phyloP scores from a whole-genome alignment of 64 coral and sea anemone genomes.

The Stichodactyla helianthus region DNA sequence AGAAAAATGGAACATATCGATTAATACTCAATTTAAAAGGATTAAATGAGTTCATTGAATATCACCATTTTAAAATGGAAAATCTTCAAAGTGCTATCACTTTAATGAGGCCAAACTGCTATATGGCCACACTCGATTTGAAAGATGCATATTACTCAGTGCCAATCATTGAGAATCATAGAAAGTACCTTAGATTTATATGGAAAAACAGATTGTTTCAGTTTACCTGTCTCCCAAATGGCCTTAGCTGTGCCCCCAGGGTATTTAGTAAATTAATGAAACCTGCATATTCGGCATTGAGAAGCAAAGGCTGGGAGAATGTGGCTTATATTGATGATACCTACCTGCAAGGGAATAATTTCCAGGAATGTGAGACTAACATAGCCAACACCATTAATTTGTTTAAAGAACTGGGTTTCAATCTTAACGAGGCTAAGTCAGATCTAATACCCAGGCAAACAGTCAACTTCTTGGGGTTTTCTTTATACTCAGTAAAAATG shows the following conservation, averaged over 20 bases:
- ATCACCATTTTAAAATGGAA: background rate
- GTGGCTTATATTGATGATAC: constrained; percentile 55
- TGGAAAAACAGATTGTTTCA: background rate
- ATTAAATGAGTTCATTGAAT: constrained; percentile 33
- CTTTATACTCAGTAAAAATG: constrained; percentile 28
- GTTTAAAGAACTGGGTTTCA: constrained; percentile 43
- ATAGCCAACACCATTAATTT: constrained; percentile 13
- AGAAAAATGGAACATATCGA: constrained; percentile 30
- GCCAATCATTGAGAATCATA: constrained; percentile 7
- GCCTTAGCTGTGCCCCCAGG: constrained; percentile 23
- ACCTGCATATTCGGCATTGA: constrained; percentile 35
- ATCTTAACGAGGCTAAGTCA: constrained; percentile 39
- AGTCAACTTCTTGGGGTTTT: constrained; percentile 37
- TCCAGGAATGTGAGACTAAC: constrained; percentile 36
- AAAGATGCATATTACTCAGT: background rate
- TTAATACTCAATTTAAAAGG: constrained; percentile 44
- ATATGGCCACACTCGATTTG: constrained; percentile 28
- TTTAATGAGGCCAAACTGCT: background rate
- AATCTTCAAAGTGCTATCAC: constrained; percentile 33
- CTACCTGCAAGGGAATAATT: constrained; percentile 33
- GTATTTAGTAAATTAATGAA: constrained; percentile 53
- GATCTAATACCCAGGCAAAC: constrained; percentile 13
- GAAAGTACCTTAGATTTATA: constrained; percentile 34
- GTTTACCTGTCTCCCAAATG: constrained; percentile 71
- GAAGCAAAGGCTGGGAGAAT: constrained; percentile 49